Evolutionary conservation across 2,888 invertebrate species (phyloP).

Genomic region (Drosophila affinis): DNA sequence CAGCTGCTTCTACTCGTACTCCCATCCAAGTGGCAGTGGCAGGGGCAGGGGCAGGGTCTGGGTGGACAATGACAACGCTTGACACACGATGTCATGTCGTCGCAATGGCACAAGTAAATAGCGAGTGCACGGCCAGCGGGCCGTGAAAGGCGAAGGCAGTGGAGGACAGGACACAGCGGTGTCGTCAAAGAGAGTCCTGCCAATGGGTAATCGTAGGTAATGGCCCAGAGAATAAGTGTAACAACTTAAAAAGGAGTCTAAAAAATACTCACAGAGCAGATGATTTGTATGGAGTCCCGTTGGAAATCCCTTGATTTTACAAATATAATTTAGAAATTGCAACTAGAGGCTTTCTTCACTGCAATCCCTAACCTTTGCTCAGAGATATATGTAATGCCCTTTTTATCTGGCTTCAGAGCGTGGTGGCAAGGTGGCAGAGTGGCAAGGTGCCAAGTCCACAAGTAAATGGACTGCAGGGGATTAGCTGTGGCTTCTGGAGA

Average conservation of each 20-base stretch:
- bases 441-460: constrained; percentile 4
- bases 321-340: too few relatives aligned
- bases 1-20: constrained; percentile 21
- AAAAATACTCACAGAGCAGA: background rate
- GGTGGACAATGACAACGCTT: constrained; percentile 54
- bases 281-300: background rate
- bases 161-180: constrained; percentile 17
- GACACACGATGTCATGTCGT: constrained; percentile 56
- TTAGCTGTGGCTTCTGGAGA: constrained; percentile 22
- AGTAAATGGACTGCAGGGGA: constrained; percentile 41
- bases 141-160: constrained; percentile 12
- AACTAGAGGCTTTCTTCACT: too few relatives aligned
- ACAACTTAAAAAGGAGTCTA: constrained; percentile 11
- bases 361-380: background rate
- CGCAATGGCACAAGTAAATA: constrained; percentile 45
- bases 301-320: background rate
- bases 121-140: constrained; percentile 37
- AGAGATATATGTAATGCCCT: constrained; percentile 21
- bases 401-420: background rate
- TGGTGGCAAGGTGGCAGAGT: background rate
- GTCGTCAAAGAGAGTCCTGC: constrained; percentile 42
- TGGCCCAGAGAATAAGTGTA: constrained; percentile 27
- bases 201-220: constrained; percentile 15
- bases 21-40: constrained; percentile 10
- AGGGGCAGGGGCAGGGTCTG: constrained; percentile 22